phyloP scores from a whole-genome alignment of 2,113 vertebrate genomes.

The Larimichthys polyactis region DNA sequence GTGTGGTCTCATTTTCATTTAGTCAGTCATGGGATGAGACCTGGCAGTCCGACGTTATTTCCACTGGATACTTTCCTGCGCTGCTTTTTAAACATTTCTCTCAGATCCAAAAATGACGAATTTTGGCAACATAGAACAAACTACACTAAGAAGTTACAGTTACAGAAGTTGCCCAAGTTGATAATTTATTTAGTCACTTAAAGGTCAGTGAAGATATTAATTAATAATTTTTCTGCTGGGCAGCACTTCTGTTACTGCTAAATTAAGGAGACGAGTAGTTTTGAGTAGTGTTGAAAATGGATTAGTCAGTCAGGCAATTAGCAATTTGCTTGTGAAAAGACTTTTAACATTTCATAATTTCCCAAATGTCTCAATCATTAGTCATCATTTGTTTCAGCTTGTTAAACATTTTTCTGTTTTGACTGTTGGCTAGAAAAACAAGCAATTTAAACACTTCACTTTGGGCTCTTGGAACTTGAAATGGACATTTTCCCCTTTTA shows the following conservation, averaged over 20 bases:
- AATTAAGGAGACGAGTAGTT: constrained; percentile 23
- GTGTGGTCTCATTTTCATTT: neutral
- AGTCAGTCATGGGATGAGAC: neutral
- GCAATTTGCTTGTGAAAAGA: neutral
- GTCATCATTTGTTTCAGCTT: neutral
- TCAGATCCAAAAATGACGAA: neutral
- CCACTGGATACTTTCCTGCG: neutral
- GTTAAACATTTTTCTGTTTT: neutral
- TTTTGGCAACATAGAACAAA: constrained; percentile 11
- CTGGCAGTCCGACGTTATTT: neutral
- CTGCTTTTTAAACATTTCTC: neutral
- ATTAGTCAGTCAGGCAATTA: neutral
- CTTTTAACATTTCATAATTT: neutral
- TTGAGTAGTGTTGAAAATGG: neutral
- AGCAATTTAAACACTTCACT: neutral
- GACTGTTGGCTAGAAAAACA: neutral
- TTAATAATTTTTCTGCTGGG: constrained; percentile 46
- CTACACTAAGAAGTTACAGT: neutral
- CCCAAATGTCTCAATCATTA: neutral
- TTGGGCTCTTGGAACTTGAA: neutral
- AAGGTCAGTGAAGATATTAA: neutral
- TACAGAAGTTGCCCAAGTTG: constrained; percentile 5
- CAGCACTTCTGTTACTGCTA: constrained; percentile 22
- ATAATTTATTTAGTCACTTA: constrained; percentile 43
- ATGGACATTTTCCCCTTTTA: neutral